Percentiles rank a stretch among this genome's conserved stretches.
Evolutionary conservation across 1,140 invertebrate genomes (phyloP).

Genomic region (Heliconius nattereri): DNA sequence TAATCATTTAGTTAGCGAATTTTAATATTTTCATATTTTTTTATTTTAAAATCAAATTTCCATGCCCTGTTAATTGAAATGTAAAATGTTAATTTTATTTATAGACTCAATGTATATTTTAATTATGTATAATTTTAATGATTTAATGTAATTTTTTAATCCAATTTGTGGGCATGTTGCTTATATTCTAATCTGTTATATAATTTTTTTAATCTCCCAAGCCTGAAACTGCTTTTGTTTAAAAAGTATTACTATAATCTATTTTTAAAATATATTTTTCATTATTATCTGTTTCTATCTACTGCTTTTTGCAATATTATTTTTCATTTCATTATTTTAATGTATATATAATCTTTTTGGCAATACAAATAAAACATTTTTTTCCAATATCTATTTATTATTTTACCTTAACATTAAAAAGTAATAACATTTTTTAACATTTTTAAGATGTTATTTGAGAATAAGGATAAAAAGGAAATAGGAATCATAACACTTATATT

Average conservation of each 20-base stretch:
- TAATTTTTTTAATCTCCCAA: slow-evolving; percentile 21
- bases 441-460: too few species aligned
- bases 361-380: slow-evolving; percentile 31
- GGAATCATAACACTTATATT: too few species aligned
- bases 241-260: slow-evolving; percentile 62
- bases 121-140: neutral
- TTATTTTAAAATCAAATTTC: neutral
- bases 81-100: neutral
- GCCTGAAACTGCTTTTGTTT: slow-evolving; percentile 59
- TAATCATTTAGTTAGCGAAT: neutral
- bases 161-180: neutral
- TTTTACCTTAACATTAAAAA: neutral
- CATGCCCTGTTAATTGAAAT: neutral
- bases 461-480: too few species aligned
- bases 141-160: slow-evolving; percentile 3
- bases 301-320: slow-evolving; percentile 22
- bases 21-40: neutral
- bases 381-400: slow-evolving; percentile 19
- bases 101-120: neutral
- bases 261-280: slow-evolving; percentile 41
- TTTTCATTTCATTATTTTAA: slow-evolving; percentile 33
- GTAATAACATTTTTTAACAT: neutral
- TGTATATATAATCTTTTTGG: slow-evolving; percentile 25
- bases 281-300: slow-evolving; percentile 41
- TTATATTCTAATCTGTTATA: neutral